Evolutionary conservation across 2,888 invertebrate genomes (phyloP), one percentile per base, ranked within the genome.

Genomic region (Celastrina argiolus): DNA sequence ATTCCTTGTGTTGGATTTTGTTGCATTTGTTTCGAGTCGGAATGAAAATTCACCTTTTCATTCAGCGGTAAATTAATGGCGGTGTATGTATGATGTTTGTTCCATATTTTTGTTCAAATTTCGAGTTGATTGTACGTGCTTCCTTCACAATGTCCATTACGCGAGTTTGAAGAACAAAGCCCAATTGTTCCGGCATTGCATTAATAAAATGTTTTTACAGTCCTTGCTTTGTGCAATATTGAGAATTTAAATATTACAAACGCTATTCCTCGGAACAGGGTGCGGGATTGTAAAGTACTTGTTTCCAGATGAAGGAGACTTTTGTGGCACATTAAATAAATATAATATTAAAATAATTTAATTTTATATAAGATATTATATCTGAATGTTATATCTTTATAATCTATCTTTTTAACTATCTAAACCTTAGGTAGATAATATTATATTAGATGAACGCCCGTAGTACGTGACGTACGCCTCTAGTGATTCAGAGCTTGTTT

Each of bases 131-230:
- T 51, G 22, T 51, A 51, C 22, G 51, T 26, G 51, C 22, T 51
- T 51, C 51, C 51, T 51, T 6, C 51, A 51, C 51, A 51, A 26
- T 51, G 51, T 51, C 22, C 51, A 22, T 51, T 51, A 51, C 5
- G 51, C 51, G 51, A 51, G 51, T 51, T 26, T 51, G 51, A 51
- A 51, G 51, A 51, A 51, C 51, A 51, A 51, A 51, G 51, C 22
- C 14, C 51, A 14, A 51, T 51, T 51, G 51, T 51, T 51, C 22
- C 12, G 26, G 51, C 22, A 51, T 22, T 51, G 51, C 51, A 51
- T 51, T 51, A 51, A 26, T 26, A 51, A 51, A 51, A 51, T 26
- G 51, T 51, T 22, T 51, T 12, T 51, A 22, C 18, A 16, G 51
- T 14, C 51, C 45, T 45, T 12, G 18, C 8, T 45, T 51, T 26